A percentile compares a stretch with the other conserved stretches of the same genome.
Conservation (phyloP, 2,797 vertebrate genomes). For the Etheostoma perlongum region DNA sequence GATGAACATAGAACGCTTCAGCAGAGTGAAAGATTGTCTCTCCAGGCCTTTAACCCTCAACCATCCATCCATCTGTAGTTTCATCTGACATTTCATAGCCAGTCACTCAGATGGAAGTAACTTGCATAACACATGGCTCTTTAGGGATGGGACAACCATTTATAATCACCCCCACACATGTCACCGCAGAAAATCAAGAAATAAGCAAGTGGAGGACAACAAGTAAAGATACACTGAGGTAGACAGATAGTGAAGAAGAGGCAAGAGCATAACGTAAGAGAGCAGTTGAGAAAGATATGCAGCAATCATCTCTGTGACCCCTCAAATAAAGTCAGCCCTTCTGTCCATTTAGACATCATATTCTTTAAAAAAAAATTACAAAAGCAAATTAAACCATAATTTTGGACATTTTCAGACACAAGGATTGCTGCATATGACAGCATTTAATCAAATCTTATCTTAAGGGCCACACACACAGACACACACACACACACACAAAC, state of each 20-base stretch:
- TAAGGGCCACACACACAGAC: too few species aligned
- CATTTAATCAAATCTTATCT: too few species aligned
- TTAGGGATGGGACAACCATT: slow-evolving; percentile 59
- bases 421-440: too few species aligned
- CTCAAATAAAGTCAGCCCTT: too few species aligned
- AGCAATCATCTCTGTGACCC: too few species aligned
- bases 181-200: slow-evolving; percentile 53
- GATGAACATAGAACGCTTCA: slow-evolving; percentile 28
- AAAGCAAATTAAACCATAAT: too few species aligned
- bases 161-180: slow-evolving; percentile 70
- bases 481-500: too few species aligned
- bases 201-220: slow-evolving; percentile 36
- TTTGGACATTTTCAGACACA: too few species aligned
- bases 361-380: too few species aligned
- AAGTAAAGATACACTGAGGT: slow-evolving; percentile 29
- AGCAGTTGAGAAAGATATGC: slow-evolving; percentile 7
- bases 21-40: slow-evolving; percentile 69
- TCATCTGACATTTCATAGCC: slow-evolving; percentile 77
- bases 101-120: slow-evolving; percentile 72
- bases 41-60: slow-evolving; percentile 60
- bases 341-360: too few species aligned
- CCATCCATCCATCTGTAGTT: slow-evolving; percentile 70
- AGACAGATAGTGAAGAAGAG: not conserved
- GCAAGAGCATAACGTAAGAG: too few species aligned
- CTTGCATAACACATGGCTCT: slow-evolving; percentile 68